Evolutionary conservation across 2,888 invertebrate species (phyloP), one percentile per base, ranked within the genome.

Genomic region (Gnatocerus cornutus): DNA sequence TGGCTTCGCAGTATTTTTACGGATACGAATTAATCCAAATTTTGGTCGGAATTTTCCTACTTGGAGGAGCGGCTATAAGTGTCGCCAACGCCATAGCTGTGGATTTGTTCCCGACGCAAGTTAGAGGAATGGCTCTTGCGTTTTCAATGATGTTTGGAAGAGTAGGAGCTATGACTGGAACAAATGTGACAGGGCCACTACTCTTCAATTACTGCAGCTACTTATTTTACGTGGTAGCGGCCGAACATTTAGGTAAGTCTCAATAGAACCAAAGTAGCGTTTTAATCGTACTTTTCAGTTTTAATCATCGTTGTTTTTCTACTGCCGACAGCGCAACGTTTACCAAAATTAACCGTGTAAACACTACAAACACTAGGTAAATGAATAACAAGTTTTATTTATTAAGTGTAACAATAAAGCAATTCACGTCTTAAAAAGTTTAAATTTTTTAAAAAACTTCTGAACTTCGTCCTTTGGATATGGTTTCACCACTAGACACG

Each of bases 401-500:
- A 52, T 30, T 52, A 9, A 29, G 21, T 30, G 7, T 21, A 21
- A 21, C 21, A 21, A 21, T 21, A 21, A 21, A 21, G 21, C 4
- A 21, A 21, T 21, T 21, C 4, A 33, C n/a, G n/a, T 33, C 84
- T 90, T 91, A 77, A 93, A 92, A 71, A 97, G 86, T 86, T 96
- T 97, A 72, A 94, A 92, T 84, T 93, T 92, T 79, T 93, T 94
- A 73, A 98, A 92, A 87, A 90, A 93, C 81, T 92, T 91, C 80
- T 96, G 94, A 0, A 97, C 89, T 68, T 90, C 88, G 56, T 92
- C 91, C 84, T 97, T 97, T 0, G 90, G 90, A 83, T 97, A 97
- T 1, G 99, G 98, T 84, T 98, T 98, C 1, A 94, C 86, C 7
- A 95, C 98, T 75, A 99, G 86, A 84, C 98, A 98, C 0, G 99